Evolutionary conservation across 2,113 vertebrate genomes (phyloP), one percentile per base, ranked within the genome.

Genomic region (Pygoscelis adeliae): DNA sequence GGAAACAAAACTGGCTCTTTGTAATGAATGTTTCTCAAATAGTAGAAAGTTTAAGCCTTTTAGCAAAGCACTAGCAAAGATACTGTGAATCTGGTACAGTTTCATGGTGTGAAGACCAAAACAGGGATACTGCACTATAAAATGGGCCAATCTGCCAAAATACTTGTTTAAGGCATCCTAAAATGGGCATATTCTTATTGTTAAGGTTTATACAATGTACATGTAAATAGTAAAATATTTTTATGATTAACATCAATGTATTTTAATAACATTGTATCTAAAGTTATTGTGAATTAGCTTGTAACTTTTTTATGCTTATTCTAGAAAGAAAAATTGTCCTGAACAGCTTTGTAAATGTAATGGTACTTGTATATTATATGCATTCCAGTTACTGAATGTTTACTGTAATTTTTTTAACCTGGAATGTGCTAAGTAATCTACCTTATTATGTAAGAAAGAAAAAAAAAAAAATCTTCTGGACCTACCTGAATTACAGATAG

Each of bases 141-240:
- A 90, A 95, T 94, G 84, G 95, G 97, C 98, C 98, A 96, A 97
- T 96, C 73, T 87, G 91, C 95, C 94, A 92, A 82, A 81, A 92
- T 89, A 82, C 65, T 93, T 34, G 30, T 94, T 95, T 93, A 92
- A 97, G 97, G 94, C 97, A 96, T 98, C 93, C 90, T 97, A 85
- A 96, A 97, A 91, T 96, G 94, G 71, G 94, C 96, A 96, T 98
- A 98, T 98, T 98, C 79, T 94, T 97, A 95, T 94, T 97, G 89
- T 97, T 97, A 96, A 97, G 95, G 94, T 98, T 98, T 98, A 97
- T 98, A 98, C 98, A 98, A 98, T 97, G 89, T 98, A 98, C 95
- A 97, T 99, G 98, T 99, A 99, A 98, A 99, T 98, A 99, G 97
- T 98, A 98, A 99, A 98, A 98, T 98, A 99, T 99, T 99, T 99